A percentile compares a stretch with the other conserved stretches of the same genome.
Conservation (phyloP, 2,888 invertebrate genomes). For the Tinea trinotella region DNA sequence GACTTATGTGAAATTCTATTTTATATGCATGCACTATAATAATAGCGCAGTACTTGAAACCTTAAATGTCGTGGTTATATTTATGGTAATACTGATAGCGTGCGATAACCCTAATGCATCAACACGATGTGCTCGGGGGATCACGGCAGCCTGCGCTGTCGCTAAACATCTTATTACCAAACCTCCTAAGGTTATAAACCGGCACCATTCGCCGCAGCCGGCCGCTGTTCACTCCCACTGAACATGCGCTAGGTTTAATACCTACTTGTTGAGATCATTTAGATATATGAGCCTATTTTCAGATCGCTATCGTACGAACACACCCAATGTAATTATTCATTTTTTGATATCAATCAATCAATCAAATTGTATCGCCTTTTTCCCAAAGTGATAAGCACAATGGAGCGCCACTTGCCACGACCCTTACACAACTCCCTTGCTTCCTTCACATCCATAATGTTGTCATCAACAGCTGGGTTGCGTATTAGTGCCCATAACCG, state of each 20-base stretch:
- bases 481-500: too few species aligned
- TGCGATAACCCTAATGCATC: conserved; percentile 33
- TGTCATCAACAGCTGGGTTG: too few species aligned
- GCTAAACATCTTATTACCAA: conserved; percentile 36
- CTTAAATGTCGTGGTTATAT: background rate
- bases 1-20: conserved; percentile 1
- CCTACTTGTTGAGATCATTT: background rate
- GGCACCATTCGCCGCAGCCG: background rate
- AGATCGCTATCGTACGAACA: background rate
- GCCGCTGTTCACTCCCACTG: background rate
- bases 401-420: too few species aligned
- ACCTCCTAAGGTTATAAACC: background rate
- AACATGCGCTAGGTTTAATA: background rate
- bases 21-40: background rate
- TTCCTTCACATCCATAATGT: too few species aligned
- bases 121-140: conserved; percentile 41
- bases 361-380: too few species aligned
- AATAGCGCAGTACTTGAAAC: background rate
- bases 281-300: conserved; percentile 5
- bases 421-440: too few species aligned
- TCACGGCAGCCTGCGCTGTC: conserved; percentile 32
- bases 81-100: background rate
- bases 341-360: too few species aligned
- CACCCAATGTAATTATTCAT: conserved; percentile 3
- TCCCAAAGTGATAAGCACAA: too few species aligned